Evolutionary conservation across 1,140 invertebrate species (phyloP), one percentile per base, ranked within the genome.

Genomic region (Andrena cerasifolii): DNA sequence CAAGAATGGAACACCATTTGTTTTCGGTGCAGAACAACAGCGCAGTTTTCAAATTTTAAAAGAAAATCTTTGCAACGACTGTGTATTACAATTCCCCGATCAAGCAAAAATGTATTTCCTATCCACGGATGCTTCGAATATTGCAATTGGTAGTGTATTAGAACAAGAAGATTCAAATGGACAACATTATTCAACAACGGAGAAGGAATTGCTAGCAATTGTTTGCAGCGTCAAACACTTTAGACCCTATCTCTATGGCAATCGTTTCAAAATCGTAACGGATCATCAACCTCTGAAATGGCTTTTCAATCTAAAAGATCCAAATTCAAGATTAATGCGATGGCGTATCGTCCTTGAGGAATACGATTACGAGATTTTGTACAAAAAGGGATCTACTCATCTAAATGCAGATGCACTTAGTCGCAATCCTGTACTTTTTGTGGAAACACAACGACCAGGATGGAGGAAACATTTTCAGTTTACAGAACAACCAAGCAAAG

Each of bases 321-420:
- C 24, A 40, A 40, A n/a, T 5, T 6, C 21, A 8, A 6, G n/a
- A 53, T 53, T 5, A 0, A 24, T 43, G n/a, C 7, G 36, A 8
- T 67, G 63, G 47, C 14, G 47, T 2, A 3, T 67, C 1, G 10
- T 7, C 6, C 12, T 53, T 5, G n/a, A 12, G 6, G 63, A 67
- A 21, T 67, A 36, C 28, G 63, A 67, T 8, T 67, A 53, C 21
- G 45, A 67, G 12, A 53, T 67, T 8, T 6, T n/a, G 1, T 67
- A 67, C 28, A 53, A 67, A 10, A 33, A 40, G 6, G 63, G 47
- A 21, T 31, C 4, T 2, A 0, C n/a, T 0, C 28, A 66, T 14
- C 18, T 14, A 4, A 66, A 66, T 14, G 62, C 62, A 12, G 62
- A 66, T 21, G 62, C 62, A 49, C 18, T 66, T 1, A 26, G n/a